Percentiles rank a stretch among this genome's conserved stretches.
phyloP scores from a whole-genome alignment of 2,888 invertebrate genomes.

The Macrostomum cliftonense region DNA sequence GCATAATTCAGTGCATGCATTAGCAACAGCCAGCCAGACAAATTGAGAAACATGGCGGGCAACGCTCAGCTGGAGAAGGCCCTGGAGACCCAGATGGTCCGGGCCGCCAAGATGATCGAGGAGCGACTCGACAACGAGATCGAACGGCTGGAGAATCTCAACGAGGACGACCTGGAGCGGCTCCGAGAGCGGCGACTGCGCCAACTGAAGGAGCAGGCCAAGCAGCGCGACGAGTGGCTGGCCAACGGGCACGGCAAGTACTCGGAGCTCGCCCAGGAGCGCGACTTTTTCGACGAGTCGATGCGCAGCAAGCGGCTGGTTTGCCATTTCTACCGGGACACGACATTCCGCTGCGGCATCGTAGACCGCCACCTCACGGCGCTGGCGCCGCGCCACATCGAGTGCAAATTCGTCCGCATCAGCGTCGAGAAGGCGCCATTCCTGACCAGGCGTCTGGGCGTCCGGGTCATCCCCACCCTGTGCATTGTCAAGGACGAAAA shows the following conservation, averaged over 20 bases:
- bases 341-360: constrained; percentile 66
- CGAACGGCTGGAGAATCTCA: constrained; percentile 47
- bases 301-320: constrained; percentile 75
- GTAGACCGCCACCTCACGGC: constrained; percentile 74
- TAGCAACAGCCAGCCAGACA: too few species aligned
- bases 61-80: constrained; percentile 8
- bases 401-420: constrained; percentile 58
- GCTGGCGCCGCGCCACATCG: constrained; percentile 69
- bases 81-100: constrained; percentile 31
- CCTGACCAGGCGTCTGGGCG: constrained; percentile 62
- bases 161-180: constrained; percentile 64
- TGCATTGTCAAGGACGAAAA: constrained; percentile 65
- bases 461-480: constrained; percentile 74
- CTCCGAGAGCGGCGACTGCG: constrained; percentile 60
- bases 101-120: constrained; percentile 59
- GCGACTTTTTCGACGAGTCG: constrained; percentile 71
- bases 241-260: constrained; percentile 37
- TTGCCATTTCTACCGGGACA: constrained; percentile 71
- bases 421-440: constrained; percentile 81
- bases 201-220: constrained; percentile 62
- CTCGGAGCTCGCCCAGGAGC: constrained; percentile 61
- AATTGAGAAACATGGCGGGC: too few species aligned
- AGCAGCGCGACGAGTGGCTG: constrained; percentile 63
- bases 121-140: constrained; percentile 69
- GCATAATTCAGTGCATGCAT: too few species aligned